These are phyloP conservation scores for Erpobdella octoculata DNA, from an alignment of 2,888 invertebrate genomes.

Conservation along the genomic window DNA sequence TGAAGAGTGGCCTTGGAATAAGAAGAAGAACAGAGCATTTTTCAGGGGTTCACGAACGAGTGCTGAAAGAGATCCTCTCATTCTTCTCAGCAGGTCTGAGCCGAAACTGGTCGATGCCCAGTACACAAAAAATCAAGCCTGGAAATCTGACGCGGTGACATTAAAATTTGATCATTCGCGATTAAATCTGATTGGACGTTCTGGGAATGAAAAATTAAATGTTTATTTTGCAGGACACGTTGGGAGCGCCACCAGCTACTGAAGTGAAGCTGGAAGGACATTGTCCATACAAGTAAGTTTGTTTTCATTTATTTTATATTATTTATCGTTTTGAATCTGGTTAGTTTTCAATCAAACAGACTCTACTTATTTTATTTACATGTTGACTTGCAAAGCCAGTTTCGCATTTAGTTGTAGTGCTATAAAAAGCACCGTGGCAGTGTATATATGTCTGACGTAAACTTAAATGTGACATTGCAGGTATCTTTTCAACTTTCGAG, in stretches of 20 bases:
- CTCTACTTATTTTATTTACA: too few species aligned
- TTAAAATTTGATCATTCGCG: neutral
- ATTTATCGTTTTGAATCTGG: neutral
- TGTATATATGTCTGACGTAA: too few species aligned
- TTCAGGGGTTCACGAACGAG: slow-evolving; percentile 91
- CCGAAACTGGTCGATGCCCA: slow-evolving; percentile 78
- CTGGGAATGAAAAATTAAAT: neutral
- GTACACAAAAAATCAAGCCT: slow-evolving; percentile 96
- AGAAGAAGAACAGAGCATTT: slow-evolving; percentile 64
- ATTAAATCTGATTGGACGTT: neutral
- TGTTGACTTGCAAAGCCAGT: too few species aligned
- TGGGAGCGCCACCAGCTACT: slow-evolving; percentile 70
- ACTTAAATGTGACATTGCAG: slow-evolving; percentile 57
- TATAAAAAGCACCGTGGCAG: too few species aligned
- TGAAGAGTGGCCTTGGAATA: slow-evolving; percentile 66
- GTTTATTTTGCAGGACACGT: slow-evolving; percentile 65
- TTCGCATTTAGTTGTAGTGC: too few species aligned
- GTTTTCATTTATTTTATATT: neutral
- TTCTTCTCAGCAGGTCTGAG: slow-evolving; percentile 60
- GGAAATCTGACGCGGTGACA: slow-evolving; percentile 78
- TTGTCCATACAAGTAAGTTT: slow-evolving; percentile 62
- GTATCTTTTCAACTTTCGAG: slow-evolving; percentile 89
- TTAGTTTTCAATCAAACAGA: neutral
- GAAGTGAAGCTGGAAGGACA: slow-evolving; percentile 84
- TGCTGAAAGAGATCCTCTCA: slow-evolving; percentile 76